A percentile compares a stretch with the other conserved stretches of the same genome.
phyloP scores from a whole-genome alignment of 2,797 vertebrate genomes.

The Paratrypauchen microcephalus region DNA sequence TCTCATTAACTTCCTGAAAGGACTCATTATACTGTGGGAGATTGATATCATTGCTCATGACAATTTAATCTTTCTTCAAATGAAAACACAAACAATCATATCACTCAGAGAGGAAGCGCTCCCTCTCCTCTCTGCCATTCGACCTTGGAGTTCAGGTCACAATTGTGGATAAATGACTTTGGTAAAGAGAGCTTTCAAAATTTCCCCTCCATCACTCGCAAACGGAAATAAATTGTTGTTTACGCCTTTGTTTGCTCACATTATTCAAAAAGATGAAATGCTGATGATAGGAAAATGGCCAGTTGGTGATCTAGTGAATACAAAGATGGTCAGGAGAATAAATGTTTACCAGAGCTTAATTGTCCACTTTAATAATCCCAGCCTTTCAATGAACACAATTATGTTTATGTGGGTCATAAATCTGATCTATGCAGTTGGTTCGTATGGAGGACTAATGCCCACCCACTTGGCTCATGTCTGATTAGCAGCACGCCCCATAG shows the following conservation, averaged over 20 bases:
- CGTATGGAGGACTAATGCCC: slow-evolving; percentile 46
- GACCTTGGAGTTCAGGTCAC: slow-evolving; percentile 52
- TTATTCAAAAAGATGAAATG: slow-evolving; percentile 1
- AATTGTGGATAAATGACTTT: slow-evolving; percentile 26
- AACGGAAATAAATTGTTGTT: slow-evolving; percentile 4
- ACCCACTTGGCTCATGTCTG: slow-evolving; percentile 49
- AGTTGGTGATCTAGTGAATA: slow-evolving; percentile 7
- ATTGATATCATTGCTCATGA: slow-evolving; percentile 55
- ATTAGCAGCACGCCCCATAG: slow-evolving; percentile 42
- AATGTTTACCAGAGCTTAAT: slow-evolving; percentile 54
- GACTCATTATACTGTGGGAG: slow-evolving; percentile 60
- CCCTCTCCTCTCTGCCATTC: slow-evolving; percentile 20
- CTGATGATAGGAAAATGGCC: background rate
- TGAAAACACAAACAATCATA: slow-evolving; percentile 61
- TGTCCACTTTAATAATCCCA: slow-evolving; percentile 59
- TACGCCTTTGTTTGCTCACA: slow-evolving; percentile 11
- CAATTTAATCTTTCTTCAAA: slow-evolving; percentile 54
- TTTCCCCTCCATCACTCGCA: slow-evolving; percentile 10
- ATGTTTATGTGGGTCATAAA: slow-evolving; percentile 61
- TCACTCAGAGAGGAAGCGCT: slow-evolving; percentile 20
- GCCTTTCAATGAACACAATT: slow-evolving; percentile 63
- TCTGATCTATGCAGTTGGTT: slow-evolving; percentile 54
- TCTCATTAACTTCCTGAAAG: slow-evolving; percentile 55
- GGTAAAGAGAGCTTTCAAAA: slow-evolving; percentile 37
- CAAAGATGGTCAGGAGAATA: slow-evolving; percentile 25